Base-by-base conservation (phyloP, 2,888 invertebrate genomes). In the Tinea semifulvella region DNA sequence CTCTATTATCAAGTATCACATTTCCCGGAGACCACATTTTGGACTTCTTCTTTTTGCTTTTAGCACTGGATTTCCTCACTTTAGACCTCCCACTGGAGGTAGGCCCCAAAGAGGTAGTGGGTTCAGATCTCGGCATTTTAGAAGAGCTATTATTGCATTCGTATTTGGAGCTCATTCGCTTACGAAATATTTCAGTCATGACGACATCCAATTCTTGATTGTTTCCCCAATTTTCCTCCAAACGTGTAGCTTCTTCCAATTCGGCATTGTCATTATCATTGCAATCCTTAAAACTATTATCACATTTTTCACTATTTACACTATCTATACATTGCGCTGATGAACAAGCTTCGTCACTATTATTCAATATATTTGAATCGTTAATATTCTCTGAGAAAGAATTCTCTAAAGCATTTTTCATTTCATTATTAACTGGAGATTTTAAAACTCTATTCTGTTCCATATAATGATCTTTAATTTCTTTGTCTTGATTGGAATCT, bases 401-500 rank as follows among this genome's bases (percentile, higher is more conserved):
- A 57, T 67, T 67, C 53, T 75, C 73, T 60, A 76, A 49, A 38
- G 56, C 51, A 38, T 61, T 61, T 35, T 55, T 52, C 28, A 52
- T 52, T 7, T 58, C 57, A 48, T 59, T 61, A 19, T 56, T 58
- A 38, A 67, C 67, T 25, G 67, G 60, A 60, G 62, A 64, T 42
- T 68, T 68, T 48, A 76, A 53, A 57, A 75, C 74, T 62, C 75
- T 70, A 64, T 79, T 80, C 51, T 73, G 73, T 60, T 71, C 64
- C 64, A 75, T 72, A 50, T 65, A 77, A 46, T 70, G 66, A 22
- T 6, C 13, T 51, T 67, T 68, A 3, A 69, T 50, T 4, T 65
- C 63, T 54, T 69, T 72, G 48, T 54, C 73, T 45, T 76, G 65
- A 47, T 87, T 85, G 2, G 84, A 69, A 47, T 85, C 86, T 1